phyloP scores from a whole-genome alignment of 1,140 invertebrate genomes.

The Lordiphosa mommai region DNA sequence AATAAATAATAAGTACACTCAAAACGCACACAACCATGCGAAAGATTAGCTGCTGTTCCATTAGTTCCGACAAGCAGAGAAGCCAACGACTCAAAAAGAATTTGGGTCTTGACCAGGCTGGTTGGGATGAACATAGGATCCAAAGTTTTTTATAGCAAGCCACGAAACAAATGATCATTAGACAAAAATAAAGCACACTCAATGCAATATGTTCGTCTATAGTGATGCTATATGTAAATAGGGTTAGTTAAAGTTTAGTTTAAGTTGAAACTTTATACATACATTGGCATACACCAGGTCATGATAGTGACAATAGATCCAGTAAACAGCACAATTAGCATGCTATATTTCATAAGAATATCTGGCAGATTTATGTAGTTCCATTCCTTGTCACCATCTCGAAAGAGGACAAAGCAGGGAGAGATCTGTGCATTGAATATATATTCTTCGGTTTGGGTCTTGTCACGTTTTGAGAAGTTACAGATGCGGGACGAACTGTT shows the following conservation, averaged over 20 bases:
- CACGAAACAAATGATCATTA: conserved; percentile 1
- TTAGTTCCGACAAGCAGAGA: neutral
- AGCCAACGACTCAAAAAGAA: conserved; percentile 9
- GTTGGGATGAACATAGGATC: neutral
- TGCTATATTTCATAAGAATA: conserved; percentile 57
- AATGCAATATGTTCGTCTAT: too few relatives aligned
- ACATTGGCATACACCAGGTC: neutral
- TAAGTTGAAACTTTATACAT: conserved; percentile 2
- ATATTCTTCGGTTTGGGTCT: conserved; percentile 30
- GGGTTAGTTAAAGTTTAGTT: too few relatives aligned
- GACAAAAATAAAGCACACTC: too few relatives aligned
- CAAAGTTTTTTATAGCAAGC: conserved; percentile 27
- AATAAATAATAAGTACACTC: conserved; percentile 4
- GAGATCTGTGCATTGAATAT: conserved; percentile 41
- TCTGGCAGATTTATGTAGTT: conserved; percentile 47
- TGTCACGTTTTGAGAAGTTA: conserved; percentile 8
- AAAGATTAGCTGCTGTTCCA: conserved; percentile 7
- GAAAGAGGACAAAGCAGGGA: conserved; percentile 35
- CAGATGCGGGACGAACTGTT: neutral
- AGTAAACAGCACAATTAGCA: conserved; percentile 4
- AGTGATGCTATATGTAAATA: too few relatives aligned
- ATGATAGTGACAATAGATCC: neutral
- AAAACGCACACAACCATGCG: conserved; percentile 2
- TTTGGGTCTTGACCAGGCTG: neutral
- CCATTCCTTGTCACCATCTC: conserved; percentile 34